These are phyloP conservation scores for Amblyjoppa proteus DNA, from an alignment of 2,888 invertebrate species.

Conservation along the genomic window DNA sequence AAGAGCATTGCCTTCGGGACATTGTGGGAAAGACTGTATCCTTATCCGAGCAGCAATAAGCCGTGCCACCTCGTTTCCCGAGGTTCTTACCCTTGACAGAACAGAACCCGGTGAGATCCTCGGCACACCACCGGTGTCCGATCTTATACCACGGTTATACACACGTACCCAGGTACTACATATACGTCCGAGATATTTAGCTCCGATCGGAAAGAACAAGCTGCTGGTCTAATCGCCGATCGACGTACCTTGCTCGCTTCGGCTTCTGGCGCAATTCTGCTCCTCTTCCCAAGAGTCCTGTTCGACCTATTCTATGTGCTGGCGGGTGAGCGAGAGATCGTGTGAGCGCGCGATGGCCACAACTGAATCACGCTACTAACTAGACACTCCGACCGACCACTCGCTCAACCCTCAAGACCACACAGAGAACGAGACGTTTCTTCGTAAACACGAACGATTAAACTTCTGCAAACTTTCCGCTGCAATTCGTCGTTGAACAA, in stretches of 20 bases:
- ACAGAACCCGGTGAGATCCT: slow-evolving; percentile 61
- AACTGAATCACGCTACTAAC: slow-evolving; percentile 79
- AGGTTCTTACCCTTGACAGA: slow-evolving; percentile 62
- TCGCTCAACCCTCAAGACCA: slow-evolving; percentile 71
- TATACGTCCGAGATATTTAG: slow-evolving; percentile 77
- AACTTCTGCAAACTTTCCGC: slow-evolving; percentile 22
- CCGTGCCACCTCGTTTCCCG: slow-evolving; percentile 47
- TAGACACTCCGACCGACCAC: slow-evolving; percentile 72
- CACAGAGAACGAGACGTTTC: slow-evolving; percentile 66
- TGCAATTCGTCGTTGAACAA: slow-evolving; percentile 2
- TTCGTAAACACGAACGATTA: slow-evolving; percentile 42
- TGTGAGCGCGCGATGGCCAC: slow-evolving; percentile 74
- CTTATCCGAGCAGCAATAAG: slow-evolving; percentile 14
- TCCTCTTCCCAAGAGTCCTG: slow-evolving; percentile 59
- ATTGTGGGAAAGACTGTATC: slow-evolving; percentile 21
- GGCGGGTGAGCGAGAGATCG: slow-evolving; percentile 68
- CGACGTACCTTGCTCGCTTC: slow-evolving; percentile 72
- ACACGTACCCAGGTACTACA: slow-evolving; percentile 19
- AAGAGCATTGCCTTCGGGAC: slow-evolving; percentile 28
- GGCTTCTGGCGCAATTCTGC: slow-evolving; percentile 47
- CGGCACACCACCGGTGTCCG: slow-evolving; percentile 52
- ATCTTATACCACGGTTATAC: slow-evolving; percentile 51
- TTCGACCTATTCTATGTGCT: slow-evolving; percentile 60
- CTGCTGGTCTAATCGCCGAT: slow-evolving; percentile 79
- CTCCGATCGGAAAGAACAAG: slow-evolving; percentile 79